Evolutionary conservation across 2,888 invertebrate genomes (phyloP).

Genomic region (Patella caerulea): DNA sequence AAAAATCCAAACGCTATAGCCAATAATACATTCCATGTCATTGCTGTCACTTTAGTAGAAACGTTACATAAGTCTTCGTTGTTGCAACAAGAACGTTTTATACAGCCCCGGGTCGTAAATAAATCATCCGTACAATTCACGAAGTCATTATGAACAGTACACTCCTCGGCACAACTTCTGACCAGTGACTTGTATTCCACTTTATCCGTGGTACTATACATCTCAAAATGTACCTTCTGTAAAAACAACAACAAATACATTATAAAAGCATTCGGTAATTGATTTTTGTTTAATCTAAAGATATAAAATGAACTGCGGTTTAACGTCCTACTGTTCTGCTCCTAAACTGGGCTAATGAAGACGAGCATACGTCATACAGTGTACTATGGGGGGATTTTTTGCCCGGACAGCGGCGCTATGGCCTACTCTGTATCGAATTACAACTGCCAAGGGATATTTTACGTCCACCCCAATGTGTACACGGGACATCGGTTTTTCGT

Average conservation of each 20-base stretch:
- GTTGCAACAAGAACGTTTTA: constrained; percentile 50
- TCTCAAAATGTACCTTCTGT: constrained; percentile 59
- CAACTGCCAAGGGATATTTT: too few species aligned
- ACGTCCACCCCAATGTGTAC: too few species aligned
- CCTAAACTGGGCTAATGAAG: too few species aligned
- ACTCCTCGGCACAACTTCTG: constrained; percentile 55
- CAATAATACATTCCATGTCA: too few species aligned
- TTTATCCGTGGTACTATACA: constrained; percentile 46
- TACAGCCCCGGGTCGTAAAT: constrained; percentile 51
- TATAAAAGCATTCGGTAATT: not conserved
- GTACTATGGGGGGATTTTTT: too few species aligned
- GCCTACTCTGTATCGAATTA: too few species aligned
- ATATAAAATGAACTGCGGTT: not conserved
- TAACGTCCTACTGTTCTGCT: too few species aligned
- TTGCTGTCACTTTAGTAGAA: not conserved
- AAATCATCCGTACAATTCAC: constrained; percentile 48
- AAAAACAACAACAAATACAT: constrained; percentile 22
- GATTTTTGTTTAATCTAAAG: not conserved
- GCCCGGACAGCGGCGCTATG: too few species aligned
- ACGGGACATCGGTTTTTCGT: too few species aligned
- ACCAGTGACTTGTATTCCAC: constrained; percentile 48
- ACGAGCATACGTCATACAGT: too few species aligned
- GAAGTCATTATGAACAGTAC: constrained; percentile 51
- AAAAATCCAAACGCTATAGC: too few species aligned
- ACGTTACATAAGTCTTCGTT: constrained; percentile 56